A percentile compares a stretch with the other conserved stretches of the same genome.
phyloP scores from a whole-genome alignment of 2,797 vertebrate species.

The Darevskia nairensis region DNA sequence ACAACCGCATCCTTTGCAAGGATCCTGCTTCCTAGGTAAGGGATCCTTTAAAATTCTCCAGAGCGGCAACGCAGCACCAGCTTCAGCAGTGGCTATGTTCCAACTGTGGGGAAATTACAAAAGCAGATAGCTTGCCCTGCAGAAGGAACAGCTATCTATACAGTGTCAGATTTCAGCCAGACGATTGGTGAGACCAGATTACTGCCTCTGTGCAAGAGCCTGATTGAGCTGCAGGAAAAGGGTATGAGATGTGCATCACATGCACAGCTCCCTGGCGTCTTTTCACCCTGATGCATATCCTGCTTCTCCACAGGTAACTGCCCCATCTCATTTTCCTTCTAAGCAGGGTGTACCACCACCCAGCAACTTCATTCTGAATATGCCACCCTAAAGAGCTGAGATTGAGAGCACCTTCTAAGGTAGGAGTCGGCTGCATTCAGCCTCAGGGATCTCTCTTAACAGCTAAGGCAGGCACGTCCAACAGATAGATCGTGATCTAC shows the following conservation, averaged over 20 bases:
- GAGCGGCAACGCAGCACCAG: background rate
- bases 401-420: no score
- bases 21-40: background rate
- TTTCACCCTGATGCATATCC: no score
- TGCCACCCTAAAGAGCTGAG: no score
- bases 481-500: no score
- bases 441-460: no score
- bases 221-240: background rate
- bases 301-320: no score
- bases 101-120: background rate
- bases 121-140: background rate
- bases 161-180: background rate
- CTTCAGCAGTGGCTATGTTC: background rate
- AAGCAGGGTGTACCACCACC: no score
- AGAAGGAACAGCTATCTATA: background rate
- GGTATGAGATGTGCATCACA: background rate
- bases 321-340: no score
- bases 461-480: no score
- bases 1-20: background rate
- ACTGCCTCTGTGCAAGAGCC: background rate
- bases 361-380: no score
- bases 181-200: background rate
- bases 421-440: no score
- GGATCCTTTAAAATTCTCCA: slow-evolving; percentile 15
- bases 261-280: no score